These are phyloP conservation scores for Amphipoea oculea DNA, from an alignment of 2,888 invertebrate species.

Conservation along the genomic window DNA sequence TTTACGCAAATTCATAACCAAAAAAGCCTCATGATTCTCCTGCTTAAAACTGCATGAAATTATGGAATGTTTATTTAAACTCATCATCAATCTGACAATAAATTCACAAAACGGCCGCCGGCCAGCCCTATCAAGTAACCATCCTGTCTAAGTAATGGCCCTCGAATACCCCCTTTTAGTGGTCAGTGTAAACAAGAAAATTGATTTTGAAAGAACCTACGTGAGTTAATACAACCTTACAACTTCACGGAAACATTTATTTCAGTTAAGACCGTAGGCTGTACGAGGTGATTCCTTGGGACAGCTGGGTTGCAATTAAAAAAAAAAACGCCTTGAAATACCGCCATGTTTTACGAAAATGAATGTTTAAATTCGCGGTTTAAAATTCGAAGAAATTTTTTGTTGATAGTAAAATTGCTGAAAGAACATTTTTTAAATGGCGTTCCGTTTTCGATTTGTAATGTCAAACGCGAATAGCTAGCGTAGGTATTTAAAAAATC, in stretches of 20 bases:
- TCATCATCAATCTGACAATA: conserved; percentile 30
- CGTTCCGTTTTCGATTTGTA: not conserved
- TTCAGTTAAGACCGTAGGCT: conserved; percentile 72
- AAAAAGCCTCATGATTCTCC: not conserved
- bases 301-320: conserved; percentile 64
- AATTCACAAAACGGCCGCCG: conserved; percentile 40
- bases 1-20: not conserved
- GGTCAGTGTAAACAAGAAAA: conserved; percentile 88
- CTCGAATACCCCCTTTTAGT: conserved; percentile 80
- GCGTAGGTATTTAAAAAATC: not conserved
- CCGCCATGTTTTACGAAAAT: conserved; percentile 45
- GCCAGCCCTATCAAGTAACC: conserved; percentile 53
- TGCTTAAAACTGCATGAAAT: not conserved
- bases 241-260: conserved; percentile 84
- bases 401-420: conserved; percentile 31
- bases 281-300: conserved; percentile 64
- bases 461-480: not conserved
- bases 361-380: conserved; percentile 28
- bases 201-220: conserved; percentile 87
- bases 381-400: conserved; percentile 55
- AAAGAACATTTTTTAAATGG: conserved; percentile 5
- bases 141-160: conserved; percentile 80
- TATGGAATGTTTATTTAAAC: conserved; percentile 24
- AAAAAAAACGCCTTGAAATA: conserved; percentile 46
- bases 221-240: conserved; percentile 73